Evolutionary conservation across 2,797 vertebrate genomes (phyloP), one percentile per base, ranked within the genome.

Genomic region (Hirundo rustica): DNA sequence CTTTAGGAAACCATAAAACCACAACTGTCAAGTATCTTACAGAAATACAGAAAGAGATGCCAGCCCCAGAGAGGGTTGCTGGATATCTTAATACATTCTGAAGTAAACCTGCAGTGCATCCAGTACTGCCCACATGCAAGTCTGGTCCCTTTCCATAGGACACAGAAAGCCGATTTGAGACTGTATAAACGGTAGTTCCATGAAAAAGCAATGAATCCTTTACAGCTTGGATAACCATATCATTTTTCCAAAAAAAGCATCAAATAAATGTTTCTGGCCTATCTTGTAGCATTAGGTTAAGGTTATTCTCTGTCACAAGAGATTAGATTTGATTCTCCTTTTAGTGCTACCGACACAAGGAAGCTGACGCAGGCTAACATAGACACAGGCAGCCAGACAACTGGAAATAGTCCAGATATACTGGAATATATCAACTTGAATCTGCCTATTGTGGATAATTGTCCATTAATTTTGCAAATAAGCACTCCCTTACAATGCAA

Each of bases 391-490:
- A 80, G 68, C 45, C 87, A 93, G 72, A 91, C 77, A 58, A 94
- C 84, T 91, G 91, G 95, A 96, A 93, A 91, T 65, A 75, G 53
- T 97, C 95, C 95, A 96, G 82, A 90, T 48, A 90, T 11, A 66
- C 94, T 93, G 93, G 83, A 90, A 95, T 70, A 73, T 70, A 95
- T 93, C 95, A 85, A 51, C 85, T 96, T 55, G 32, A 84, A 94
- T 83, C 76, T 95, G 79, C 73, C 89, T 74, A 86, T 62, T 88
- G 79, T 64, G 51, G 93, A 78, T 94, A 96, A 94, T 2, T 66
- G 58, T 67, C 74, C 94, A 94, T 93, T 97, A 96, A 96, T 94
- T 95, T 92, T 86, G 73, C 91, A 92, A 93, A 94, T 89, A 96
- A 96, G 85, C 93, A 79, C 65, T 89, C 82, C 70, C 68, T 72